Conservation (phyloP, 2,113 vertebrate species). For the Nothocercus julius region DNA sequence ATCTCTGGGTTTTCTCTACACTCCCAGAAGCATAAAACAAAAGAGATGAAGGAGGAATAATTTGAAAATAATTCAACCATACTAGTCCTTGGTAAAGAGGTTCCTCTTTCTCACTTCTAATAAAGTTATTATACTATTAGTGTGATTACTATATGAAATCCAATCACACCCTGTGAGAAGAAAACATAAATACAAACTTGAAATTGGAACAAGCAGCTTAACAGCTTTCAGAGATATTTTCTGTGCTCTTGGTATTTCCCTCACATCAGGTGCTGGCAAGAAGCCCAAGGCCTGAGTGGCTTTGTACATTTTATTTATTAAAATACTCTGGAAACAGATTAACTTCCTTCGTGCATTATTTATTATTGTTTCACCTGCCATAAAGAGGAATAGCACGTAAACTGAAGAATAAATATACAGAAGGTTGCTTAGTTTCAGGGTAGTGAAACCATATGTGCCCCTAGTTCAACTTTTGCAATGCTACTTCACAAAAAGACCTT, state of each 20-base stretch:
- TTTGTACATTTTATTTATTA: constrained; percentile 65
- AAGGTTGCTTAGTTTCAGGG: constrained; percentile 4
- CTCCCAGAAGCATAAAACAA: background rate
- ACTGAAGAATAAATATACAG: constrained; percentile 18
- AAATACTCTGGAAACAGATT: constrained; percentile 56
- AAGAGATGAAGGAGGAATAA: background rate
- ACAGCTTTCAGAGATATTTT: background rate
- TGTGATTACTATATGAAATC: constrained; percentile 29
- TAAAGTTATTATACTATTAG: constrained; percentile 23
- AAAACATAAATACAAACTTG: constrained; percentile 37
- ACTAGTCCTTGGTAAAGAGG: background rate
- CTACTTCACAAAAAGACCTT: background rate
- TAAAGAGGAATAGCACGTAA: background rate
- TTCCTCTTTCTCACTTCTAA: background rate
- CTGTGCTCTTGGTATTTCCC: background rate
- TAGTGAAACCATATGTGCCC: background rate
- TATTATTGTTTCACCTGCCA: constrained; percentile 58
- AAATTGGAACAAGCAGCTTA: constrained; percentile 39
- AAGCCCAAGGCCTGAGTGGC: constrained; percentile 19
- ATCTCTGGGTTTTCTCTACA: background rate
- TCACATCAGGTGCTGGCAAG: constrained; percentile 29
- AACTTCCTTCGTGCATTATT: constrained; percentile 62
- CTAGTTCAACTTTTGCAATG: background rate
- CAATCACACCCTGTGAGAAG: background rate
- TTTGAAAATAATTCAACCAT: background rate